Evolutionary conservation across 2,888 invertebrate genomes (phyloP).

Genomic region (Eupithecia subfuscata): DNA sequence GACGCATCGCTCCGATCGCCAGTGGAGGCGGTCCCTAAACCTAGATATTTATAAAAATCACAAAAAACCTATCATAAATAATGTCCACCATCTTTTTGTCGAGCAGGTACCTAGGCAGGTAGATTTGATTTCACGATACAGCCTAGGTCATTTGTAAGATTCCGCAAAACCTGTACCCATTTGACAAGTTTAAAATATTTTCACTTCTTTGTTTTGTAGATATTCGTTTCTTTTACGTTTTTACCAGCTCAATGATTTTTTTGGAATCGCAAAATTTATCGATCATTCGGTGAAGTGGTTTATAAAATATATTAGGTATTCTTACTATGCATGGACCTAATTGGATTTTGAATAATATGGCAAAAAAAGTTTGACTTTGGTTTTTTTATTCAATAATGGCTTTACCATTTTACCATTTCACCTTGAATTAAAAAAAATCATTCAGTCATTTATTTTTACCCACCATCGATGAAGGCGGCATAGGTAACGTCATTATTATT

Average conservation of each 20-base stretch:
- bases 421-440: background rate
- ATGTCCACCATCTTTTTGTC: background rate
- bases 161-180: background rate
- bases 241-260: background rate
- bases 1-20: background rate
- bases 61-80: background rate
- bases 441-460: background rate
- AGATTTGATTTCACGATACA: background rate
- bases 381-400: background rate
- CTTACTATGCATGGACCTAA: background rate
- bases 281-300: background rate
- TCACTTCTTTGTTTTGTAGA: background rate
- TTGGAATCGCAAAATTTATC: background rate
- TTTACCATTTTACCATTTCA: background rate
- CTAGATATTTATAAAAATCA: background rate
- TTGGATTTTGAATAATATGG: background rate
- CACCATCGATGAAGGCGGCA: background rate
- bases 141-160: constrained; percentile 1
- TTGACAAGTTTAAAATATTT: background rate
- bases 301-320: background rate
- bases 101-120: background rate
- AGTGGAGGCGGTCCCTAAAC: background rate
- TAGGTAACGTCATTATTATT: background rate
- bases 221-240: background rate
- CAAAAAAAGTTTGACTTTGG: background rate